Conservation (phyloP, 2,888 invertebrate species). For the Andrena bucephala region DNA sequence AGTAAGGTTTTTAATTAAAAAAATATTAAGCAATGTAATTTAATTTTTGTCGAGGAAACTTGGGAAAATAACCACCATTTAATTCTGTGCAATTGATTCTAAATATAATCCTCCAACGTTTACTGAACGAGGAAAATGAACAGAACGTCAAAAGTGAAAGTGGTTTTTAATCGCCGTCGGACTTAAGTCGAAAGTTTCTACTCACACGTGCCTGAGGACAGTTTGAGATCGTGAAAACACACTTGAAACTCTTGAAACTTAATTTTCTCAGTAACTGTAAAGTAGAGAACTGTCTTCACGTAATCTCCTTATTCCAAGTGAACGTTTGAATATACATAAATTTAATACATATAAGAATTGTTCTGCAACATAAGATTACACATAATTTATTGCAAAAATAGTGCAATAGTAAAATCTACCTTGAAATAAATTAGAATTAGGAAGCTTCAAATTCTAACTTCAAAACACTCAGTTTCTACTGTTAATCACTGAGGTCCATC, state of each 20-base stretch:
- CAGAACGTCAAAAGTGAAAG: conserved; percentile 5
- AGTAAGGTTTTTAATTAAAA: no score
- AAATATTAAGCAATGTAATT: not conserved
- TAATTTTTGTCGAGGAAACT: not conserved
- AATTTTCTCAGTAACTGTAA: conserved; percentile 5
- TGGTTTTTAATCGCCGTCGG: conserved; percentile 10
- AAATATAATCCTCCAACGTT: conserved; percentile 7
- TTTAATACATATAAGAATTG: no score
- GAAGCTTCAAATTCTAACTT: no score
- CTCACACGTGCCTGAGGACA: conserved; percentile 1
- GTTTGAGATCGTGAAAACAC: not conserved
- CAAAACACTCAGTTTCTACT: no score
- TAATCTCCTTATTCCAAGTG: no score
- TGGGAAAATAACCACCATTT: conserved; percentile 31
- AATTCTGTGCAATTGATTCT: not conserved
- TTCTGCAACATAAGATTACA: no score
- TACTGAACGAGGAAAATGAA: not conserved
- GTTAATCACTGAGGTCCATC: no score
- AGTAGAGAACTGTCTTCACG: no score
- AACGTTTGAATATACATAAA: no score
- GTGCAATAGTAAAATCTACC: no score
- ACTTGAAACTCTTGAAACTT: not conserved
- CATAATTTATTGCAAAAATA: no score
- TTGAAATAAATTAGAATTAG: no score
- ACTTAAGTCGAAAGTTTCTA: conserved; percentile 15